Evolutionary conservation across 1,140 invertebrate species (phyloP), one percentile per base, ranked within the genome.

Genomic region (Propsilocerus akamusi): DNA sequence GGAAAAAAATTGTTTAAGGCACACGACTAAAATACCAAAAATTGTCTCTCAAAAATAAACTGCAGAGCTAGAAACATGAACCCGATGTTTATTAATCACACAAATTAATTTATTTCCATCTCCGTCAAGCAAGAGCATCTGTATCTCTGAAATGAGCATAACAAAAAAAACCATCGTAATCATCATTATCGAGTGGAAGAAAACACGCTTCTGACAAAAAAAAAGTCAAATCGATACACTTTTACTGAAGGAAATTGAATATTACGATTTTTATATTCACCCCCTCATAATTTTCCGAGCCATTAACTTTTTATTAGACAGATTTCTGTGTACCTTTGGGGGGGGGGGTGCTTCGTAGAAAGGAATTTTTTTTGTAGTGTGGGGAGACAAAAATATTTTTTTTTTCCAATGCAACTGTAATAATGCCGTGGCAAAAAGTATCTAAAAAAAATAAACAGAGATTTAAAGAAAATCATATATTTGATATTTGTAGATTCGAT

Each of bases 1-100:
- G 17, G 30, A 37, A 37, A 17, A 17, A 37, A 37, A 37, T 17
- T n/a, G 20, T 37, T 37, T 14, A 41, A 41, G 34, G 17, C 34
- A 41, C 34, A 41, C 34, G 34, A 41, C 34, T 41, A 17, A 41
- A 41, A 41, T 41, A 41, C 22, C 34, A 41, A 41, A 37, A 41
- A 41, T 41, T 41, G 34, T 41, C 8, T 41, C 34, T 41, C 22
- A 20, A 41, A 41, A 41, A 41, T 41, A 41, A 41, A 41, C 34
- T 14, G 17, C 14, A 8, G n/a, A n/a, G n/a, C n/a, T n/a, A 20
- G 34, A 41, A 41, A 41, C 34, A 41, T 41, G 34, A 41, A 20
- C 34, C 10, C 11, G 28, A 30, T 30, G 28, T 30, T 30, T 30
- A 30, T 30, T 30, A 30, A 30, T 30, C 28, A 30, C 28, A 30